Evolutionary conservation across 2,113 vertebrate genomes (phyloP), one percentile per base, ranked within the genome.

Genomic region (Oryzias celebensis): DNA sequence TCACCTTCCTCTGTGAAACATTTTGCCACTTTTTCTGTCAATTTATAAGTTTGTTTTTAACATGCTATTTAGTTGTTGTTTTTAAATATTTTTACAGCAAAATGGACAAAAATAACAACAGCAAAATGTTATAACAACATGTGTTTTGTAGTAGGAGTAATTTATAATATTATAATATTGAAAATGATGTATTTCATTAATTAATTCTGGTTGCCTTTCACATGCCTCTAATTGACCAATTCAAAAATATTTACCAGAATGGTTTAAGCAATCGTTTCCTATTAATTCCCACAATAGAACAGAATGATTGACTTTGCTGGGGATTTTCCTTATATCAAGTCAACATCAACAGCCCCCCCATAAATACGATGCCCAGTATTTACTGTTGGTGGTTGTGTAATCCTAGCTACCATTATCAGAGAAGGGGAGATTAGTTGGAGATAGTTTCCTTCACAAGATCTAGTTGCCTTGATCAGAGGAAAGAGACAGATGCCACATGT

Each of bases 401-500:
- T 81, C 78, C 65, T 64, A 68, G 53, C 74, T 71, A 68, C 62
- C 69, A 62, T 79, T 85, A 80, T 83, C 55, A 65, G 48, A 65
- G 58, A 49, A 58, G 8, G 53, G 62, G 69, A 73, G 83, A 87
- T 83, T 81, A 79, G 65, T 69, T 20, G 18, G 58, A 78, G 73
- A 81, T 83, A 79, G 81, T 85, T 86, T 80, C 71, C 76, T 62
- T 58, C 51, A 44, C 68, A 44, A 62, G 73, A 54, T 50, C 55
- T 49, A 54, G 75, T 75, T 48, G 58, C 71, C 58, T 59, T n/a
- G 73, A 69, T 64, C 68, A 73, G 57, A 71, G 76, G 74, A 74
- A 78, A 77, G 77, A 81, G 82, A 78, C 71, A 71, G 78, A 78
- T 62, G 65, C 76, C 73, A 84, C 77, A 65, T 57, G 76, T 68